Base-by-base conservation (phyloP, 2,888 invertebrate genomes). In the Perdita meconis region DNA sequence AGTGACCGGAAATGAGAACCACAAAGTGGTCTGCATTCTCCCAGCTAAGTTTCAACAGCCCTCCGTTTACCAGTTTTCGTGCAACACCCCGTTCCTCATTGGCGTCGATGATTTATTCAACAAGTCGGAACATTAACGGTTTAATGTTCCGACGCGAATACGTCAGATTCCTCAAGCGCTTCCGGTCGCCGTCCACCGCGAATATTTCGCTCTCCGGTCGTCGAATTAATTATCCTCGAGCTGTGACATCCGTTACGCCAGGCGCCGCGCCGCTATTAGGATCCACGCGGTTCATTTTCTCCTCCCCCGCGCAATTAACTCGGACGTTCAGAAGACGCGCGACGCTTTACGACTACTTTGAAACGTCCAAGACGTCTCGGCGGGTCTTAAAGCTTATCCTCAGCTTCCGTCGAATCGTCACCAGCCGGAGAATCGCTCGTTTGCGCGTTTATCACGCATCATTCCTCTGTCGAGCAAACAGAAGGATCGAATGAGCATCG, bases 181-280 rank as follows among this genome's bases (percentile, higher is more conserved):
- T 36, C 19, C 13, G 1, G 24, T 10, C 8, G 5, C 12, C 42
- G 34, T 30, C 13, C 2, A 19, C 16, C 42, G 8, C 10, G 16
- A 8, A 26, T 13, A 22, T 19, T 3, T 2, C 47, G 38, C n/a
- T 4, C 34, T 10, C 24, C 34, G 16, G n/a, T 26, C 36, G n/a
- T 30, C 30, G 30, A 4, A 30, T 30, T 55, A 47, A 70, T 47
- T 55, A 38, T 36, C 34, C 10, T 12, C 10, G 12, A 57, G 8
- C 66, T 59, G 12, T 38, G 71, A 67, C 59, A 56, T 56, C 64
- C 55, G n/a, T n/a, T n/a, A n/a, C n/a, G n/a, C n/a, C n/a, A n/a
- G n/a, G n/a, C n/a, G 2, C 16, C 16, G 30, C 8, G 50, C 47
- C 16, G 42, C 24, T n/a, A 16, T 65, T 22, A 47, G 26, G 3